These are phyloP conservation scores for Archilochus colubris DNA, from an alignment of 2,113 vertebrate species.

Conservation along the genomic window DNA sequence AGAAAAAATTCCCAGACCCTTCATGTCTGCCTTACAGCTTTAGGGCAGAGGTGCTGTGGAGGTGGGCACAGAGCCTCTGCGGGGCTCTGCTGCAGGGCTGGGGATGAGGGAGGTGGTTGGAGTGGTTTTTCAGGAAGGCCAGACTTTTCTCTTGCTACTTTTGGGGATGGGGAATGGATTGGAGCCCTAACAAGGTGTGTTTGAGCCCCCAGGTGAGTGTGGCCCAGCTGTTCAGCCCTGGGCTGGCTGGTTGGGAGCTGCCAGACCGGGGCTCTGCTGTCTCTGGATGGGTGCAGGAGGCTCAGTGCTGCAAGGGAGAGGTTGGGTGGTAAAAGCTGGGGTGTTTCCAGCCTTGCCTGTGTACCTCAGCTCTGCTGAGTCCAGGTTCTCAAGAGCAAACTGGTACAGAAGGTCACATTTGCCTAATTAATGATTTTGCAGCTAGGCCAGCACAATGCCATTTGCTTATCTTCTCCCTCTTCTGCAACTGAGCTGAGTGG, in stretches of 20 bases:
- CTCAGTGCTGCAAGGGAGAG: neutral
- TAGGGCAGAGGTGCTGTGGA: neutral
- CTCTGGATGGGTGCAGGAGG: neutral
- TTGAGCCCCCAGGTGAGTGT: neutral
- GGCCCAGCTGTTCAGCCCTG: neutral
- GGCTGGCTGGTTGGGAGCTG: neutral
- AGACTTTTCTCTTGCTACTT: neutral
- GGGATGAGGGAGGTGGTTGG: neutral
- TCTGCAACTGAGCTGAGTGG: slow-evolving; percentile 29
- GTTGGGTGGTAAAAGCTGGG: neutral
- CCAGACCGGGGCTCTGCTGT: neutral
- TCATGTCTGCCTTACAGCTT: neutral
- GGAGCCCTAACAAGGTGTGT: fast-evolving
- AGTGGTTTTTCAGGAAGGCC: neutral
- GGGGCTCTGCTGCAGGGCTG: neutral
- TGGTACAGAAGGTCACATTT: slow-evolving; percentile 45
- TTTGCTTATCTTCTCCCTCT: slow-evolving; percentile 23
- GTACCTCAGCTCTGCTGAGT: neutral
- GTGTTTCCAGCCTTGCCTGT: neutral
- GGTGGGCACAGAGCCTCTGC: neutral
- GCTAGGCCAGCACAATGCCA: slow-evolving; percentile 21
- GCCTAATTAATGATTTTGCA: slow-evolving; percentile 52
- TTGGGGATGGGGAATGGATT: neutral
- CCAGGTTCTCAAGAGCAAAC: slow-evolving; percentile 21
- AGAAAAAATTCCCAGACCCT: neutral